Percentiles rank a stretch among this genome's conserved stretches.
Conservation (phyloP, 2,797 vertebrate species). For the Sebastes ruberrimus region DNA sequence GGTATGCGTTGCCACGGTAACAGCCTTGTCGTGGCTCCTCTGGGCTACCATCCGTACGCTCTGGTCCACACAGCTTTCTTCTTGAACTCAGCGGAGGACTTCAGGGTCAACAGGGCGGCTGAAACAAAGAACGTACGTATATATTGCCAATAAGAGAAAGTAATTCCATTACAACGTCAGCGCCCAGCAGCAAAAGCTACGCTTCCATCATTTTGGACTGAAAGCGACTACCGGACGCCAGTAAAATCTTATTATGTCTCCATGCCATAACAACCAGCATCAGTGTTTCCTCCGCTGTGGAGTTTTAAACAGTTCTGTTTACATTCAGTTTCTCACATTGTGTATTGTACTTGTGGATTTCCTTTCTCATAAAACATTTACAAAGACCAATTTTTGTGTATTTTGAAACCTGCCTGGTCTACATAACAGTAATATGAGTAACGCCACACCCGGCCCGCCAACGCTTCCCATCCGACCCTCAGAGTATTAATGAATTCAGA, state of each 20-base stretch:
- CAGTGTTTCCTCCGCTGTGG: neutral
- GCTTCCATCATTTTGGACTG: too few relatives aligned
- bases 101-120: constrained; percentile 88
- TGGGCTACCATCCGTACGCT: constrained; percentile 90
- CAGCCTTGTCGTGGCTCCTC: neutral
- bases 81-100: constrained; percentile 87
- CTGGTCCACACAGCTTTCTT: constrained; percentile 94
- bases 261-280: neutral
- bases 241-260: neutral
- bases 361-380: neutral
- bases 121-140: constrained; percentile 7
- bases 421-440: too few relatives aligned
- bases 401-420: neutral
- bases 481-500: too few relatives aligned
- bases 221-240: too few relatives aligned
- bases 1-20: neutral
- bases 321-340: neutral
- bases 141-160: accelerated
- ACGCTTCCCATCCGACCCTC: too few relatives aligned
- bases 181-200: too few relatives aligned
- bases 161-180: neutral
- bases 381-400: neutral
- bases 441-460: too few relatives aligned
- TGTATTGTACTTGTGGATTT: neutral
- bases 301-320: neutral